Percentiles rank a stretch among this genome's conserved stretches.
Evolutionary conservation across 2,113 vertebrate species (phyloP).

Genomic region (Cervus canadensis): DNA sequence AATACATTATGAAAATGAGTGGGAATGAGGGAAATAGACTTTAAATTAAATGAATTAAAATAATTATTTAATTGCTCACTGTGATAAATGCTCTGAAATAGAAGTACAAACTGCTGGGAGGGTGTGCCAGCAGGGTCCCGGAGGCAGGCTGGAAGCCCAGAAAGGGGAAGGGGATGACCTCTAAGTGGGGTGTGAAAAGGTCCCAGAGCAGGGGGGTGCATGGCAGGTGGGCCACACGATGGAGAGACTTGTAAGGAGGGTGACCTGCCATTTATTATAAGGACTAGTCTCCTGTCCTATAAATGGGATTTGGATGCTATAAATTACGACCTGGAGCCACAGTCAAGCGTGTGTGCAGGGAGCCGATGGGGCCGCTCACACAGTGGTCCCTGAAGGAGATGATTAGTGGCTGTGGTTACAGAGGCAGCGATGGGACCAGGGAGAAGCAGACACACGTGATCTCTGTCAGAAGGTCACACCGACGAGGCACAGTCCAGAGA

Average conservation of each 20-base stretch:
- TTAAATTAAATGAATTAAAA: slow-evolving; percentile 68
- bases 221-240: neutral
- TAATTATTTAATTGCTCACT: slow-evolving; percentile 56
- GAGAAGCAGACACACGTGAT: neutral
- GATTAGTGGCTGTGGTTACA: neutral
- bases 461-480: neutral
- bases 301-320: neutral
- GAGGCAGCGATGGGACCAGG: neutral
- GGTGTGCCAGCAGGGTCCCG: neutral
- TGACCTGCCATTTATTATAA: neutral
- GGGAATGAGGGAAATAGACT: slow-evolving; percentile 41
- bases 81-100: slow-evolving; percentile 28
- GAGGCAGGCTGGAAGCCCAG: neutral
- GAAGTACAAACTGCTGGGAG: neutral
- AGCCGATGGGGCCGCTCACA: neutral
- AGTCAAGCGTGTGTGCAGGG: neutral
- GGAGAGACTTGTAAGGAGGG: neutral
- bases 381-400: neutral
- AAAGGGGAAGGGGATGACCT: neutral
- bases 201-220: neutral
- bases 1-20: slow-evolving; percentile 60
- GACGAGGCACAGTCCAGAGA: neutral
- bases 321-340: neutral
- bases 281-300: neutral
- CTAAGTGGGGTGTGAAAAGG: neutral